A percentile compares a stretch with the other conserved stretches of the same genome.
phyloP scores from a whole-genome alignment of 1,140 invertebrate genomes.

The Dinoponera quadriceps region DNA sequence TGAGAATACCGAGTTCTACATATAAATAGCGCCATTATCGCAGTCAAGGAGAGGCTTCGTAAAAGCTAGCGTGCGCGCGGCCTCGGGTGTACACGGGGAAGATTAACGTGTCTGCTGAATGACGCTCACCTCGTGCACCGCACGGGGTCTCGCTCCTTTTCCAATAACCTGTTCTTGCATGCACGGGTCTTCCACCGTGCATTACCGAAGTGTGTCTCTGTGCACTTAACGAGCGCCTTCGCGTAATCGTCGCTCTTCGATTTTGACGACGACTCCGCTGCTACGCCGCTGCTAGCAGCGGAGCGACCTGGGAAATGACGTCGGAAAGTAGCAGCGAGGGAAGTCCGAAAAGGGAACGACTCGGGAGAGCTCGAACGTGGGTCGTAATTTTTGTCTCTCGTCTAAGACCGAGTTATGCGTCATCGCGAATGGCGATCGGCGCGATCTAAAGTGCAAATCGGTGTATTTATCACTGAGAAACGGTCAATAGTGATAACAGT shows the following conservation, averaged over 20 bases:
- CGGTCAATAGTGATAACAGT: too few species aligned
- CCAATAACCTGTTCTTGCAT: conserved; percentile 21
- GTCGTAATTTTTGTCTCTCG: too few species aligned
- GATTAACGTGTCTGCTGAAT: conserved; percentile 54
- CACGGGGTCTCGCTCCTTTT: conserved; percentile 10
- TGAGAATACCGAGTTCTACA: conserved; percentile 69
- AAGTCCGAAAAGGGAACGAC: too few species aligned
- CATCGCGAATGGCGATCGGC: too few species aligned
- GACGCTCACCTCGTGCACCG: conserved; percentile 25
- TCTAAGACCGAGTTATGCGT: too few species aligned
- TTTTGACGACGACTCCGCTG: conserved; percentile 1
- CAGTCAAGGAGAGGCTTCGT: conserved; percentile 67
- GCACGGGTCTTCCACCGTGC: not conserved
- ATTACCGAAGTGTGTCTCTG: not conserved
- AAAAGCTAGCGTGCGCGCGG: conserved; percentile 36
- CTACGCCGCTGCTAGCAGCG: too few species aligned
- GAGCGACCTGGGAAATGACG: too few species aligned
- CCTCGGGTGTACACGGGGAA: conserved; percentile 27
- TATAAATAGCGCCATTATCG: conserved; percentile 76
- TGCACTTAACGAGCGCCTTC: conserved; percentile 12
- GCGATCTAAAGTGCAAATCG: too few species aligned
- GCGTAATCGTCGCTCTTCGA: not conserved
- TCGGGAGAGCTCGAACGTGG: too few species aligned
- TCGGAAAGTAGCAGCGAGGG: too few species aligned
- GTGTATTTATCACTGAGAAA: too few species aligned